These are phyloP conservation scores for Anas platyrhynchos DNA, from an alignment of 2,113 vertebrate genomes.

Conservation along the genomic window DNA sequence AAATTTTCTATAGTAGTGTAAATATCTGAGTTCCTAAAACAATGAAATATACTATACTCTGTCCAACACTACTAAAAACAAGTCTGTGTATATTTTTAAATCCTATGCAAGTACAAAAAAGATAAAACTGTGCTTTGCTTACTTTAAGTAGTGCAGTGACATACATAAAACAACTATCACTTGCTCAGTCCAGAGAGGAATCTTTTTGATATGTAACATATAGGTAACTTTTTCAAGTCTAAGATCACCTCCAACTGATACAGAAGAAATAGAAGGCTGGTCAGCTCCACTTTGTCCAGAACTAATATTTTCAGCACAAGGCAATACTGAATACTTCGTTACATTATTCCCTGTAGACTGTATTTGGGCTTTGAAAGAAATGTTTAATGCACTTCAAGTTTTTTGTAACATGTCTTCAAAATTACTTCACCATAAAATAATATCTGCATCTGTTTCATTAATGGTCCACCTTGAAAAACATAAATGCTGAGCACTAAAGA, in stretches of 20 bases:
- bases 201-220: not conserved
- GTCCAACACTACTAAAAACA: not conserved
- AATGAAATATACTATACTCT: not conserved
- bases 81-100: not conserved
- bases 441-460: not conserved
- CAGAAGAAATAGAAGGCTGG: not conserved
- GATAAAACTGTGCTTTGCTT: not conserved
- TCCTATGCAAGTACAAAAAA: not conserved
- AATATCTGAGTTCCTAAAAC: too few relatives aligned
- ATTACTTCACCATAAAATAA: not conserved
- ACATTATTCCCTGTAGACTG: not conserved
- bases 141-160: not conserved
- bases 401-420: not conserved
- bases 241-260: not conserved
- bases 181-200: not conserved
- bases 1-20: not conserved
- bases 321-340: not conserved
- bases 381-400: not conserved
- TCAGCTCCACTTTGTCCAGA: not conserved
- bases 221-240: not conserved
- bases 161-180: not conserved
- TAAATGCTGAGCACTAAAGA: too few relatives aligned
- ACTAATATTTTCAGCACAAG: conserved; percentile 30
- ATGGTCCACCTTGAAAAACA: not conserved
- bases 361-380: not conserved